These are phyloP conservation scores for Polyergus mexicanus DNA, from an alignment of 1,140 invertebrate species.

Conservation along the genomic window DNA sequence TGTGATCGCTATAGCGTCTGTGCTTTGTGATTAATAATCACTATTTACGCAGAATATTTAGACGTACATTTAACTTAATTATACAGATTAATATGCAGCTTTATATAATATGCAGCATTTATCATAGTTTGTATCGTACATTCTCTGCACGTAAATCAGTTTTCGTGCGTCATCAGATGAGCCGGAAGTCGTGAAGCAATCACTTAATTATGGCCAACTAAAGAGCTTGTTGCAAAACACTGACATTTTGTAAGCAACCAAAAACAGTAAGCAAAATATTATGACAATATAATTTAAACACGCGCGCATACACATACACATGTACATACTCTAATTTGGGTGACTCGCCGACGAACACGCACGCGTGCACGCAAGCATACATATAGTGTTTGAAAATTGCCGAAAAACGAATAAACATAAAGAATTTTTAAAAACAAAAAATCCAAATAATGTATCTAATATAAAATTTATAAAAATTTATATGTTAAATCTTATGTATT, in stretches of 20 bases:
- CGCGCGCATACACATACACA: too few species aligned
- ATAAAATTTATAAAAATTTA: too few species aligned
- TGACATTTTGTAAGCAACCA: not conserved
- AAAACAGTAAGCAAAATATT: slow-evolving; percentile 2
- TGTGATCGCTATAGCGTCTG: too few species aligned
- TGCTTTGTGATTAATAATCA: not conserved
- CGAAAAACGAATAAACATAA: not conserved
- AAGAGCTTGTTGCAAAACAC: not conserved
- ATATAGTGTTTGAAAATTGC: not conserved
- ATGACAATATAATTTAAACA: not conserved
- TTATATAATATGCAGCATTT: too few species aligned
- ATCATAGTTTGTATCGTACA: not conserved
- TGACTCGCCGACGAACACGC: too few species aligned
- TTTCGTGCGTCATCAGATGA: slow-evolving; percentile 59
- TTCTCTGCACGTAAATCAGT: slow-evolving; percentile 61
- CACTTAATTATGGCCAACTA: slow-evolving; percentile 36
- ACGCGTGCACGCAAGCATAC: too few species aligned
- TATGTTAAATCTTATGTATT: not conserved
- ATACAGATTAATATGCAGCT: slow-evolving; percentile 44
- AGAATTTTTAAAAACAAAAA: not conserved
- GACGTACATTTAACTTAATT: slow-evolving; percentile 42
- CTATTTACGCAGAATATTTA: not conserved
- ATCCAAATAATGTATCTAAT: not conserved
- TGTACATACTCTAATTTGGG: not conserved
- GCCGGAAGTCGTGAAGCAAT: slow-evolving; percentile 70